Conservation (phyloP, 1,140 invertebrate genomes). For the Vanessa atalanta region DNA sequence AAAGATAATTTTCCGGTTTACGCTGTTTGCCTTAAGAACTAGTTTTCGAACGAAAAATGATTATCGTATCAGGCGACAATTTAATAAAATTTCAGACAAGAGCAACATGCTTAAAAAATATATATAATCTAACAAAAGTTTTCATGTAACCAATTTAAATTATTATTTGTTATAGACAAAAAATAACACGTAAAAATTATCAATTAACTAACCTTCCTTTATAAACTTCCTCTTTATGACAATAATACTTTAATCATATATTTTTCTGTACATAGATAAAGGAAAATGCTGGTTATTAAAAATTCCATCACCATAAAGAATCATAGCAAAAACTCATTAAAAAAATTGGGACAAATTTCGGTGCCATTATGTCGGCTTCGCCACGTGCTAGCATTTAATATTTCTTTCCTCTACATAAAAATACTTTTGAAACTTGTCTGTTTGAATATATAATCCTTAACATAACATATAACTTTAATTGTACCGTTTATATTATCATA, state of each 20-base stretch:
- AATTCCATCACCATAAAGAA: conserved; percentile 1
- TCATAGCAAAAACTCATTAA: not conserved
- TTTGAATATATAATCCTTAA: not conserved
- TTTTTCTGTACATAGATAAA: no score
- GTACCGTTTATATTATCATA: no score
- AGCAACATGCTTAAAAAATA: no score
- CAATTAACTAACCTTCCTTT: no score
- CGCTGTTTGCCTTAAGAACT: not conserved
- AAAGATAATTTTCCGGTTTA: not conserved
- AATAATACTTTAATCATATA: no score
- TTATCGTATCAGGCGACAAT: not conserved
- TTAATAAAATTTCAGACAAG: no score
- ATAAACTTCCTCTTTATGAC: no score
- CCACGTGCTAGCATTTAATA: conserved; percentile 21
- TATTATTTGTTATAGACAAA: no score
- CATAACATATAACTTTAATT: no score
- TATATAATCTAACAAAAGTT: no score
- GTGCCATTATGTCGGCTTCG: conserved; percentile 16
- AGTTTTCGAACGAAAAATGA: not conserved
- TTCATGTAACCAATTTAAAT: no score
- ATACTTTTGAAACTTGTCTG: not conserved
- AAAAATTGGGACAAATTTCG: conserved; percentile 20
- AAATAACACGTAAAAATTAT: no score
- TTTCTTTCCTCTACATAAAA: not conserved
- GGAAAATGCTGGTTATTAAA: not conserved